Evolutionary conservation across 2,888 invertebrate species (phyloP).

Genomic region (Cetonia aurata): DNA sequence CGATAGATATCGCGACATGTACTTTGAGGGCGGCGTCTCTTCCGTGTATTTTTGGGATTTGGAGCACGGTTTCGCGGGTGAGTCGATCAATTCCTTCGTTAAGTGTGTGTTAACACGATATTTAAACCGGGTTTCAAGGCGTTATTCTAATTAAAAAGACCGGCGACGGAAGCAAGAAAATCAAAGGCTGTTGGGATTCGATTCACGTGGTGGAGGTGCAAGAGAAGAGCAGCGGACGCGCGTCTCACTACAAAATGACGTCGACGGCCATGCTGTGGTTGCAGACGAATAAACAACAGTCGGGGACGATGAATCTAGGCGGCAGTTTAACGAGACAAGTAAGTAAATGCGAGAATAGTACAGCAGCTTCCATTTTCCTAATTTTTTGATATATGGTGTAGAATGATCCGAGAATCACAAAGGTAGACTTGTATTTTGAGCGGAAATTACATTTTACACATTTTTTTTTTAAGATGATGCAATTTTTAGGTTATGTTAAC

Average conservation of each 20-base stretch:
- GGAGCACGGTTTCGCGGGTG: slow-evolving; percentile 96
- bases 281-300: slow-evolving; percentile 95
- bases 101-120: not conserved
- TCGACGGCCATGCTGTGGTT: slow-evolving; percentile 99
- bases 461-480: no score
- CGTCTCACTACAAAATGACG: slow-evolving; percentile 98
- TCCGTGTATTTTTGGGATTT: slow-evolving; percentile 99
- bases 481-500: no score
- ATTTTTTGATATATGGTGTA: no score
- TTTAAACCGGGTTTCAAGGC: slow-evolving; percentile 68
- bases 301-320: slow-evolving; percentile 99
- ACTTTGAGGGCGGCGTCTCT: slow-evolving; percentile 99
- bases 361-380: no score
- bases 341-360: slow-evolving; percentile 41
- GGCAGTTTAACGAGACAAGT: slow-evolving; percentile 98
- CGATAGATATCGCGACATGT: slow-evolving; percentile 98
- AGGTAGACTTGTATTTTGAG: not conserved
- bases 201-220: slow-evolving; percentile 99
- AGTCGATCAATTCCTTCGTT: slow-evolving; percentile 42
- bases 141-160: slow-evolving; percentile 99
- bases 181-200: slow-evolving; percentile 99
- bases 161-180: slow-evolving; percentile 97
- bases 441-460: not conserved
- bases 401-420: not conserved
- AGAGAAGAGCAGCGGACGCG: slow-evolving; percentile 93